Evolutionary conservation across 53 echinoderm and acorn worm species (phyloP), one percentile per base, ranked within the genome.

Genomic region (Holothuria leucospilota): DNA sequence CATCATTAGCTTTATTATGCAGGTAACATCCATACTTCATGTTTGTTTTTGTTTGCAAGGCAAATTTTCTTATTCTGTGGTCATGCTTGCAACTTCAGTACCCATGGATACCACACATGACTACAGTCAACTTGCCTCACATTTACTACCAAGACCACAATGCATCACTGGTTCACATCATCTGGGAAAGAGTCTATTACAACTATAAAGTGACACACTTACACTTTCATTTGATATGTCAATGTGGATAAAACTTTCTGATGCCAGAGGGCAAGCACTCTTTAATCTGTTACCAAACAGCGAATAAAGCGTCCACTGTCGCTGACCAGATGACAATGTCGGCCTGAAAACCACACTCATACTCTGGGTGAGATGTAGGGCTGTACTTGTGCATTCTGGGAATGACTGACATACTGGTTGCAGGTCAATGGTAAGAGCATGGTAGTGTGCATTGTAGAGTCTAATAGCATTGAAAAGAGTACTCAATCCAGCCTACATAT

Each of bases 371-470:
- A 97, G 92, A 80, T 94, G 93, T 25, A 97, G 42, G 11, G 93
- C 86, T 20, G 95, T 67, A 29, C 90, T 71, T 39, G 72, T 77
- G 87, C 98, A 97, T 23, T 88, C 64, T 87, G 83, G 87, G 68
- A 82, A 84, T 40, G 90, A 80, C n/a, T 72, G 88, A 63, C 98
- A 97, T 21, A 97, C 86, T n/a, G 95, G 98, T 63, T 95, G 72
- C 20, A 97, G 84, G 82, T 97, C 88, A 30, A 97, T 88, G 18
- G 95, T 87, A 49, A 97, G 82, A 26, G 98, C 91, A 59, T 97
- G 95, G 92, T 97, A 97, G 93, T 97, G 95, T 27, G 98, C 90
- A 71, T 95, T 97, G 98, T 97, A 97, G 13, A 97, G 90, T 25
- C 90, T 91, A 63, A 87, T 91, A 2, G 98, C 98, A 74, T 94